Evolutionary conservation across 2,113 vertebrate species (phyloP), one percentile per base, ranked within the genome.

Genomic region (Emberiza fucata): DNA sequence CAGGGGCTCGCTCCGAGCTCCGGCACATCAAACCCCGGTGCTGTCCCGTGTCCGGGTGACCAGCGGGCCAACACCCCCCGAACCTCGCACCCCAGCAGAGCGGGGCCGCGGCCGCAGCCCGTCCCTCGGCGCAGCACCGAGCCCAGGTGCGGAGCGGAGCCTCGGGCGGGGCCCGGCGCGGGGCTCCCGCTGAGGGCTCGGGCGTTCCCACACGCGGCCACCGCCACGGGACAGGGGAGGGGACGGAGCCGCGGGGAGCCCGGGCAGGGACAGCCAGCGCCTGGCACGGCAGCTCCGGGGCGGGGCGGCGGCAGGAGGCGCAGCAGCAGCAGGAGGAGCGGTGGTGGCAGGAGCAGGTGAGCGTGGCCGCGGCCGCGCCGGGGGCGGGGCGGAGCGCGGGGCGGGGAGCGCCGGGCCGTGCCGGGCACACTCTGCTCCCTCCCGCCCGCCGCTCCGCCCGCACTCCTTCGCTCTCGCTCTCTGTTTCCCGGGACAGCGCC

Each of bases 21-120:
- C 3, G 0, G 33, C 75, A 17, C 47, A 42, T 37, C 78, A 51
- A 13, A 37, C 11, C 31, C 25, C 5, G 19, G 9, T 1, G 4
- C 12, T 44, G 9, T 33, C 42, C 63, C 0, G 0, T 4, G 2
- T 11, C 27, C 15, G 3, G 0, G 9, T 0, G 3, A 70, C 12
- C 29, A 27, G 24, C 0, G 7, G 8, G 11, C 13, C 13, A 7
- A 20, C 37, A 4, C 25, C 48, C 16, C 50, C 9, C 12, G 3
- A 27, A 28, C 4, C 19, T 16, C 51, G 8, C 2, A 2, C 21
- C 1, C 8, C 10, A 5, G n/a, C 8, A 4, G 29, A 8, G 11
- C 5, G 8, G 28, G 5, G 23, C 48, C 3, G 23, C 20, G 3
- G 45, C 56, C 37, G 5, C n/a, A 3, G 70, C 39, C 25, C 25